Evolutionary conservation across 2,797 vertebrate genomes (phyloP), one percentile per base, ranked within the genome.

Genomic region (Acrocephalus scirpaceus): DNA sequence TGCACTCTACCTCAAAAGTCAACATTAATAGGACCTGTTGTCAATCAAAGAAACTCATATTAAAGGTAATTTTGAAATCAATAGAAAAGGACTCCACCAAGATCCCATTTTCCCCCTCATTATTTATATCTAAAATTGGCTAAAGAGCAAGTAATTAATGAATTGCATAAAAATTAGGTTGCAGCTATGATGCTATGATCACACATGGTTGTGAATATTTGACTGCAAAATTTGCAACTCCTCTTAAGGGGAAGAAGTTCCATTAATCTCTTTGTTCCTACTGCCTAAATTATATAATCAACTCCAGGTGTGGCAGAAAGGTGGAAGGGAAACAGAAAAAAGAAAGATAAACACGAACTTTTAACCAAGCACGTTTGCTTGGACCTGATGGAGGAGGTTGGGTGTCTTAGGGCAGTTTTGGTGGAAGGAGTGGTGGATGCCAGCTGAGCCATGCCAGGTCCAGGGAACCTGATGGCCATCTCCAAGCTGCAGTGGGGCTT

Each of bases 171-270:
- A 90, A 92, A 92, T 51, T 72, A 88, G n/a, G 26, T 60, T 65
- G 47, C 57, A 92, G 84, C 14, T 91, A 7, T 74, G 73, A 57
- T 79, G 61, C 88, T 92, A 29, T 64, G 19, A 73, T 87, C 48
- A 57, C 69, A 73, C 65, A 72, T 58, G 56, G 61, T 65, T 75
- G 69, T 27, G 42, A 72, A 91, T 9, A 2, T 92, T 90, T 93
- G 90, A 80, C 75, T 90, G 44, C 64, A 77, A 82, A 89, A 94
- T 67, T 47, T 78, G 30, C 18, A 7, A 44, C 67, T 30, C 56
- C 64, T 92, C 96, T 86, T 85, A 95, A 92, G 26, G 29, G 47
- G 34, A 32, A 67, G 38, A 91, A 85, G 90, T 89, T 95, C 81
- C 88, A 87, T 86, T 65, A 73, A 38, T 51, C 15, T 45, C 67